These are phyloP conservation scores for Lutraria rhynchaena DNA, from an alignment of 1,140 invertebrate species.

Conservation along the genomic window DNA sequence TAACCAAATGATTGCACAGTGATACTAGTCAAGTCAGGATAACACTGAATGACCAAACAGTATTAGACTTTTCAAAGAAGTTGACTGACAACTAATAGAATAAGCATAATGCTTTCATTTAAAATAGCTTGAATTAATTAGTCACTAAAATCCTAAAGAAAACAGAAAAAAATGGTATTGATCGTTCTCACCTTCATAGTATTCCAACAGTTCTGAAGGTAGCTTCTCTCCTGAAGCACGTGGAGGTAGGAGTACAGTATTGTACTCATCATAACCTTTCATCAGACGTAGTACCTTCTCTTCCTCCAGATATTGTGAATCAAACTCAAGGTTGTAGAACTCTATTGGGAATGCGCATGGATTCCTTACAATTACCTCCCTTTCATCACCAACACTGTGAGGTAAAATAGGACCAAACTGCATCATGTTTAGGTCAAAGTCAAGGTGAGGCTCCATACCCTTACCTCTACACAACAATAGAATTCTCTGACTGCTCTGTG, in stretches of 20 bases:
- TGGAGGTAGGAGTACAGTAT: conserved; percentile 81
- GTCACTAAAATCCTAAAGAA: too few relatives aligned
- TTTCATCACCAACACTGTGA: conserved; percentile 81
- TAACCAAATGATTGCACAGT: too few relatives aligned
- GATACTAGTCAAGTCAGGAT: too few relatives aligned
- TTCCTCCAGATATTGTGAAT: conserved; percentile 81
- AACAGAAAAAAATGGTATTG: too few relatives aligned
- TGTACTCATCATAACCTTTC: conserved; percentile 82
- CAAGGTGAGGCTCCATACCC: conserved; percentile 80
- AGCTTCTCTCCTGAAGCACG: conserved; percentile 79
- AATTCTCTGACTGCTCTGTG: conserved; percentile 81
- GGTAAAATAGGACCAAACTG: conserved; percentile 82
- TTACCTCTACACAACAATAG: conserved; percentile 79
- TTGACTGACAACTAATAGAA: too few relatives aligned
- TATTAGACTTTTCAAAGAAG: too few relatives aligned
- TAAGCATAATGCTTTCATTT: too few relatives aligned
- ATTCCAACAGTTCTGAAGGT: conserved; percentile 79
- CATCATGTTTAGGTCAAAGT: conserved; percentile 78
- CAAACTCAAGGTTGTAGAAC: conserved; percentile 82
- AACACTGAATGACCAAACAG: too few relatives aligned
- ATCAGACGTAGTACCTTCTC: conserved; percentile 82
- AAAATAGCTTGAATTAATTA: too few relatives aligned
- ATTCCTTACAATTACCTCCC: conserved; percentile 80
- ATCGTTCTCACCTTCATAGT: conserved; percentile 81
- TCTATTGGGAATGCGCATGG: conserved; percentile 82